Evolutionary conservation across 2,113 vertebrate species (phyloP).

Genomic region (Gymnogyps californianus): DNA sequence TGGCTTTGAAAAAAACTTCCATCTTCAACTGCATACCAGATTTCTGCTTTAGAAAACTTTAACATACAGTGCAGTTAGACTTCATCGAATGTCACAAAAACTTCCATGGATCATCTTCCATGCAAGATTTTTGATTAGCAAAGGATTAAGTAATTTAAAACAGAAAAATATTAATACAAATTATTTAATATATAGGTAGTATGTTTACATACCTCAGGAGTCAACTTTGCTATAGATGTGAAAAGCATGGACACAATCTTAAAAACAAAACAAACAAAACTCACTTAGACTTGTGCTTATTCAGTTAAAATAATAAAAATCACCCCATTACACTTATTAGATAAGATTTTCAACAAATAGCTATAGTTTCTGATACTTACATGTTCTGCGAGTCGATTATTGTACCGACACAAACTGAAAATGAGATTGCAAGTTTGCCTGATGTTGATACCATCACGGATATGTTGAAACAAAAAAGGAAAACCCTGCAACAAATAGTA

Average conservation of each 20-base stretch:
- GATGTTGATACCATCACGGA: constrained; percentile 98
- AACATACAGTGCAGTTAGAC: background rate
- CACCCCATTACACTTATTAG: background rate
- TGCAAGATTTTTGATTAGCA: background rate
- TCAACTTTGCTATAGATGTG: constrained; percentile 97
- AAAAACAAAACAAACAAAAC: constrained; percentile 50
- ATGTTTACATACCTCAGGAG: constrained; percentile 87
- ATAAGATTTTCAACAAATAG: background rate
- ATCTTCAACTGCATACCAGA: background rate
- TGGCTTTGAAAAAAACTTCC: background rate
- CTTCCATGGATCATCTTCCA: background rate
- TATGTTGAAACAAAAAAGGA: constrained; percentile 99
- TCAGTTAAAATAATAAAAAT: background rate
- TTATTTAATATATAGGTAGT: background rate
- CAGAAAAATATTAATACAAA: background rate
- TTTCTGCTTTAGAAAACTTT: background rate
- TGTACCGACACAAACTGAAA: constrained; percentile 98
- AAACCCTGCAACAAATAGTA: constrained; percentile 81
- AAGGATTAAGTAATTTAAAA: background rate
- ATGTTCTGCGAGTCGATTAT: constrained; percentile 96
- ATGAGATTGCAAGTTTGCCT: constrained; percentile 98
- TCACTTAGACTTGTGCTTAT: constrained; percentile 39
- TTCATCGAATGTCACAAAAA: background rate
- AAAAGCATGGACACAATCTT: constrained; percentile 99
- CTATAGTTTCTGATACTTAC: constrained; percentile 69